Base-by-base conservation (phyloP, 2,797 vertebrate genomes). In the Nasua narica region DNA sequence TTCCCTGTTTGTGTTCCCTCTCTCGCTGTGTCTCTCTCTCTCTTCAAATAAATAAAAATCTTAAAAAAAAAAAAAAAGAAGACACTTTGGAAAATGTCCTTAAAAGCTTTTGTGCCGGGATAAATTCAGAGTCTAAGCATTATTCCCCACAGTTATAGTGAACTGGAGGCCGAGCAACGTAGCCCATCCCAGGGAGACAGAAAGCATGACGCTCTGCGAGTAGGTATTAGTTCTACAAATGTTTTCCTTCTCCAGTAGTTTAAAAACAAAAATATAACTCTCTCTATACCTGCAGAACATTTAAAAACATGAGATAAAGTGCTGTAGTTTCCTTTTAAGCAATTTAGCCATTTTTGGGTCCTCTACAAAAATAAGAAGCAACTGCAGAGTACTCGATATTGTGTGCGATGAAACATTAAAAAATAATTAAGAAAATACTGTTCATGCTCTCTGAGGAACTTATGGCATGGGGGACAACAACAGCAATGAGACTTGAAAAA, bases 231-330 rank as follows among this genome's bases (percentile, higher is more conserved):
- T 74, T 74, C 27, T 74, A 48, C 72, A 96, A 83, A 4, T 25
- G 46, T 74, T 84, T 88, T 94, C 52, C 56, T 78, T 92, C 54
- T 92, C 92, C 25, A 35, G 37, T 35, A 48, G 76, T 88, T 83
- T 70, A 90, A 85, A 96, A 97, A 67, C 32, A 94, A 86, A 43
- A 82, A 46, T 40, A 37, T 7, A 81, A 91, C 62, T 91, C 15
- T 86, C 46, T 90, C 9, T 94, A 50, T 25, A 69, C 11, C n/a
- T n/a, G 18, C 13, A 93, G 25, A 95, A 84, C 18, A 87, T 81
- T 84, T 14, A 86, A 77, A 92, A 37, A 74, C 19, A 58, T 32
- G 25, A 92, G 54, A 76, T 67, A 81, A 90, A 87, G 37, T 79
- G 29, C 32, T 79, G 25, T 29, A 21, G n/a, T 72, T 82, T 88